phyloP scores from a whole-genome alignment of 2,888 invertebrate species.

The Mythimna albipuncta region DNA sequence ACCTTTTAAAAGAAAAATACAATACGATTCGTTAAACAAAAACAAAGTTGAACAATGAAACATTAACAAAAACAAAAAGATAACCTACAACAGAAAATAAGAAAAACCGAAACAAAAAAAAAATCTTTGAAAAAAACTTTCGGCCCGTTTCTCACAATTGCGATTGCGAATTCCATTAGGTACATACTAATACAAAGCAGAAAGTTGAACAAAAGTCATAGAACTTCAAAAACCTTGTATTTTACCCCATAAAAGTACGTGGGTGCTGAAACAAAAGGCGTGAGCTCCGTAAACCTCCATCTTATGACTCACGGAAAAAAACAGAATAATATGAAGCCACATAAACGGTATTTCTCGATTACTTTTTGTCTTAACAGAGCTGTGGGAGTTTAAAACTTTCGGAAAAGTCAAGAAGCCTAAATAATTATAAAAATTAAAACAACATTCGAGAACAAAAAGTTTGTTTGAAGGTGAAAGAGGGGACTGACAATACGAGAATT shows the following conservation, averaged over 20 bases:
- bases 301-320: conserved; percentile 18
- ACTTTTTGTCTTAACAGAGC: conserved; percentile 19
- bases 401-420: conserved; percentile 39
- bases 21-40: neutral
- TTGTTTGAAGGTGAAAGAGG: conserved; percentile 16
- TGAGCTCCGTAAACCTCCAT: conserved; percentile 8
- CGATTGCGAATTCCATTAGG: conserved; percentile 18
- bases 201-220: conserved; percentile 3
- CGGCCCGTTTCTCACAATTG: neutral
- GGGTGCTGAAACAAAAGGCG: conserved; percentile 15
- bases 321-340: conserved; percentile 46
- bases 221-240: neutral
- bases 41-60: neutral
- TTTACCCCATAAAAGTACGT: neutral
- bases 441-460: conserved; percentile 9
- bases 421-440: conserved; percentile 45
- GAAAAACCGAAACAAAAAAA: conserved; percentile 3
- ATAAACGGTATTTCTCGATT: conserved; percentile 38
- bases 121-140: neutral
- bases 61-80: conserved; percentile 1
- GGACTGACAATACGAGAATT: conserved; percentile 42
- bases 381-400: conserved; percentile 32
- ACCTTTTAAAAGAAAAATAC: no score
- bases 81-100: conserved; percentile 1
- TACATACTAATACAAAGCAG: neutral